Percentiles rank a stretch among this genome's conserved stretches.
These are phyloP conservation scores for Tapera naevia DNA, from an alignment of 2,797 vertebrate species.

Conservation along the genomic window DNA sequence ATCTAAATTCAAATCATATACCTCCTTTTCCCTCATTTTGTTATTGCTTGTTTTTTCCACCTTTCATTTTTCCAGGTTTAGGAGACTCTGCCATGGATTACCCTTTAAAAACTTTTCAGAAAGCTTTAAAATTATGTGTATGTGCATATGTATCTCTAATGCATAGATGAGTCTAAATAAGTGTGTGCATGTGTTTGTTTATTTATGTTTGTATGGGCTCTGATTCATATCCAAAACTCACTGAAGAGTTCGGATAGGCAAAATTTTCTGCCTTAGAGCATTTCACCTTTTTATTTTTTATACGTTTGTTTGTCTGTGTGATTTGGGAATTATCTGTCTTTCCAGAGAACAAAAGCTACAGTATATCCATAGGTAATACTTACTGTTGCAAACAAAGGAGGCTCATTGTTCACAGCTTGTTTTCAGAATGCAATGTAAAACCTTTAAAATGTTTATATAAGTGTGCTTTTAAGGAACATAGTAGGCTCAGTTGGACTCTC, in stretches of 20 bases:
- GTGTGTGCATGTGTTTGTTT: no score
- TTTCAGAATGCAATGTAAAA: not conserved
- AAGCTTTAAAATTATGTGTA: not conserved
- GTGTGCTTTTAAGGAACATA: not conserved
- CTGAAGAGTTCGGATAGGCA: not conserved
- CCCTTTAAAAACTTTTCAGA: not conserved
- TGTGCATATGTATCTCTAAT: rapidly evolving
- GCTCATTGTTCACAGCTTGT: not conserved
- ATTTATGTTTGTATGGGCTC: not conserved
- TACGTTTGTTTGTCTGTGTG: rapidly evolving
- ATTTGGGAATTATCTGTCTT: not conserved
- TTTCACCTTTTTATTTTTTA: not conserved
- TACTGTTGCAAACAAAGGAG: not conserved
- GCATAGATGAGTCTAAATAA: not conserved
- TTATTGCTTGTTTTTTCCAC: not conserved
- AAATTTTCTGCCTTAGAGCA: not conserved
- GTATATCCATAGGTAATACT: not conserved
- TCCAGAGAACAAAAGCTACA: not conserved
- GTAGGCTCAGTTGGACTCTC: rapidly evolving
- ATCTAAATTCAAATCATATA: not conserved
- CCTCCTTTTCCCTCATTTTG: not conserved
- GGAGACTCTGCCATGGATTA: not conserved
- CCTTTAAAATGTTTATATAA: not conserved
- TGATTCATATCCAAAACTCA: not conserved
- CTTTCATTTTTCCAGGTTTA: not conserved